Evolutionary conservation across 1,140 invertebrate genomes (phyloP).

Genomic region (Eueides isabella): DNA sequence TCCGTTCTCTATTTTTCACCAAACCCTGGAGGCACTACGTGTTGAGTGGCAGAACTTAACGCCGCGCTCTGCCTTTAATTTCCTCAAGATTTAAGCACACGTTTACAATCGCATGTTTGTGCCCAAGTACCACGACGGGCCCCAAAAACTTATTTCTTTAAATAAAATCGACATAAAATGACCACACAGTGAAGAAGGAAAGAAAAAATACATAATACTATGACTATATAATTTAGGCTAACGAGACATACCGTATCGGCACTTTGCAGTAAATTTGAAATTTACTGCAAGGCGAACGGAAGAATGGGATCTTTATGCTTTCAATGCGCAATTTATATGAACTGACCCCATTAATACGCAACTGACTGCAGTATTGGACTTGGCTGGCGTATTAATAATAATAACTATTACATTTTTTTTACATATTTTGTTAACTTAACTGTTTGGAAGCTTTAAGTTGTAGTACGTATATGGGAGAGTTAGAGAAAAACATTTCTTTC

Average conservation of each 20-base stretch:
- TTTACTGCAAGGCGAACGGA: conserved; percentile 17
- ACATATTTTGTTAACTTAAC: no score
- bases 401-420: neutral
- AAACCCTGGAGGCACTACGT: no score
- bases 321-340: conserved; percentile 23
- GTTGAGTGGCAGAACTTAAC: no score
- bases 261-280: conserved; percentile 9
- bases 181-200: neutral
- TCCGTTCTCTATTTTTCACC: no score
- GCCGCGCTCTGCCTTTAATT: no score
- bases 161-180: neutral
- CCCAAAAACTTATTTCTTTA: no score
- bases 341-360: conserved; percentile 2
- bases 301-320: conserved; percentile 21
- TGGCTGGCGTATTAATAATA: neutral
- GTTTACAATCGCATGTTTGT: no score
- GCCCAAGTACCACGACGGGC: no score
- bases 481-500: no score
- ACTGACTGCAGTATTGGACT: neutral
- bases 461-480: no score
- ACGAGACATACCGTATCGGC: conserved; percentile 17
- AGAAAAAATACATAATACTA: neutral
- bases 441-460: no score
- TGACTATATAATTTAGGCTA: conserved; percentile 17
- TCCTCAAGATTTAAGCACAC: no score